These are phyloP conservation scores for Aptenodytes forsteri DNA, from an alignment of 2,113 vertebrate species.

Conservation along the genomic window DNA sequence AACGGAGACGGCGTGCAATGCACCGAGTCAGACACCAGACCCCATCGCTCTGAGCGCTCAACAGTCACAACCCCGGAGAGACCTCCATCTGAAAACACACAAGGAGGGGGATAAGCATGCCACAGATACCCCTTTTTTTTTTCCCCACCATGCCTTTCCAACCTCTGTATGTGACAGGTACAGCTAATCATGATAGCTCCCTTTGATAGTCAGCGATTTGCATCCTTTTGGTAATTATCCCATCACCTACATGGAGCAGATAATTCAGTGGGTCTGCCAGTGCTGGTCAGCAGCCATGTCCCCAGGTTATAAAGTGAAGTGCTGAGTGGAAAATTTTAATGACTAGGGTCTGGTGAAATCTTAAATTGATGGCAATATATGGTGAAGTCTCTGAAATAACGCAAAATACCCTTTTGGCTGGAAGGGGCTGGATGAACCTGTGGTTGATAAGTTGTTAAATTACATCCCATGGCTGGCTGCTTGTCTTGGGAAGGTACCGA, in stretches of 20 bases:
- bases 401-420: conserved; percentile 55
- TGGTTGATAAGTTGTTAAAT: conserved; percentile 58
- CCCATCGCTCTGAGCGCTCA: background rate
- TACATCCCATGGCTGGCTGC: conserved; percentile 44
- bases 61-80: rapidly evolving
- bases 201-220: background rate
- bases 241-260: background rate
- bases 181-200: background rate
- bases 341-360: conserved; percentile 15
- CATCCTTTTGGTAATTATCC: conserved; percentile 28
- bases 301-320: conserved; percentile 30
- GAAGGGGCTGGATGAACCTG: conserved; percentile 28
- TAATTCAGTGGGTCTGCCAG: background rate
- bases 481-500: conserved; percentile 27
- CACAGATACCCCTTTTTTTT: background rate
- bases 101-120: background rate
- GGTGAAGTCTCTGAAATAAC: conserved; percentile 54
- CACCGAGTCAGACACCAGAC: background rate
- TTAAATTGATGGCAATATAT: conserved; percentile 54
- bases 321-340: conserved; percentile 57
- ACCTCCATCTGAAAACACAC: background rate
- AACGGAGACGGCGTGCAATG: rapidly evolving
- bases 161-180: background rate
- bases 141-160: background rate
- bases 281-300: background rate